Conservation (phyloP, 2,888 invertebrate species). For the Allygus modestus region DNA sequence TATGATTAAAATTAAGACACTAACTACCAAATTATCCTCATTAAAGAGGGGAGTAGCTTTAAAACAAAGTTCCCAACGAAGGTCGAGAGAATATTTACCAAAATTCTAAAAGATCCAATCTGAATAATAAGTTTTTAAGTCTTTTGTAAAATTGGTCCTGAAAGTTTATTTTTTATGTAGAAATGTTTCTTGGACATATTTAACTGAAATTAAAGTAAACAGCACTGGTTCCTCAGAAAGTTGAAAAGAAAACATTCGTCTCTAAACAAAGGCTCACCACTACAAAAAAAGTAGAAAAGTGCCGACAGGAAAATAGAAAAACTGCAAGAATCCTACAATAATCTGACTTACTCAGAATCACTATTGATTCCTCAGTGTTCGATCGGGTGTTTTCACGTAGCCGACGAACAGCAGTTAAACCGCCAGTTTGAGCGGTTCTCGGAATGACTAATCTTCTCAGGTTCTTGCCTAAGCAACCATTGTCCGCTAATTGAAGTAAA, state of each 20-base stretch:
- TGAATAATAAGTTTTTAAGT: too few species aligned
- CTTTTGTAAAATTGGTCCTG: too few species aligned
- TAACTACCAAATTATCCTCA: too few species aligned
- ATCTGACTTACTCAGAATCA: constrained; percentile 1
- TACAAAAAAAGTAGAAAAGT: neutral
- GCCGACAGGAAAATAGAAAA: constrained; percentile 19
- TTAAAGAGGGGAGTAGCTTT: too few species aligned
- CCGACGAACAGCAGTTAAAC: neutral
- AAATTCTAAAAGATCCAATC: too few species aligned
- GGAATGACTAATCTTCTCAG: neutral
- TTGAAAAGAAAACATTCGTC: neutral
- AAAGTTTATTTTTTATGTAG: neutral
- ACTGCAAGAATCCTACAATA: constrained; percentile 13
- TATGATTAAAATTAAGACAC: too few species aligned
- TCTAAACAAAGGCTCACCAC: neutral
- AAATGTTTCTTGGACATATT: neutral
- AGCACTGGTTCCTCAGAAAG: too few species aligned
- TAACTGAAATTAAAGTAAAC: too few species aligned
- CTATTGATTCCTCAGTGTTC: constrained; percentile 28
- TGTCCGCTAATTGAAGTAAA: constrained; percentile 34
- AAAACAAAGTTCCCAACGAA: too few species aligned
- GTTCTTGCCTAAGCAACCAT: constrained; percentile 15
- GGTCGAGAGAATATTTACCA: too few species aligned
- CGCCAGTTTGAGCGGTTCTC: neutral
- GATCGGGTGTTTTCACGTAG: constrained; percentile 25